A percentile compares a stretch with the other conserved stretches of the same genome.
Conservation (phyloP, 2,113 vertebrate species). For the Hemicordylus capensis region DNA sequence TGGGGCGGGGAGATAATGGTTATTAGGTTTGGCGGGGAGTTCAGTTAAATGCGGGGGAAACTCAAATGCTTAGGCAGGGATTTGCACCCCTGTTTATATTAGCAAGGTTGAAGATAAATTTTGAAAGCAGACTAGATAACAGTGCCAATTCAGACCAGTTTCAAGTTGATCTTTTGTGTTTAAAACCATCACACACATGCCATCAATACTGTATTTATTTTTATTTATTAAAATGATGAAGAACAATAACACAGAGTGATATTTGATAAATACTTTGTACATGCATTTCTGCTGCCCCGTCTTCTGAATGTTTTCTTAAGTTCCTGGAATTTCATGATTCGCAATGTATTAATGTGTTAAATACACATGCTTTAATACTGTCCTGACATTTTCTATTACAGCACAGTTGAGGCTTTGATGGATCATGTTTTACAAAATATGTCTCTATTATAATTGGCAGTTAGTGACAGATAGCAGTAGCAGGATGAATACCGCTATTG, state of each 20-base stretch:
- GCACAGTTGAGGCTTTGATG: conserved; percentile 33
- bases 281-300: conserved; percentile 2
- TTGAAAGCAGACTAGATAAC: background rate
- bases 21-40: too few species aligned
- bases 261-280: background rate
- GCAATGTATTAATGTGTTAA: conserved; percentile 23
- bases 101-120: background rate
- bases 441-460: conserved; percentile 35
- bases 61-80: too few species aligned
- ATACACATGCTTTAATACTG: conserved; percentile 2
- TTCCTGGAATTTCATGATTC: background rate
- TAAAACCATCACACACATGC: background rate
- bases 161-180: conserved; percentile 34
- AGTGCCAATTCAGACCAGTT: background rate
- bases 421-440: conserved; percentile 39
- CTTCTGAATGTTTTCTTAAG: background rate
- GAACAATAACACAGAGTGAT: conserved; percentile 2
- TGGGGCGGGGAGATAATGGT: too few species aligned
- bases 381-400: conserved; percentile 20
- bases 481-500: conserved; percentile 1
- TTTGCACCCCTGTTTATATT: background rate
- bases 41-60: too few species aligned
- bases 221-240: conserved; percentile 19
- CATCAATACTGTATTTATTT: conserved; percentile 27
- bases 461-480: conserved; percentile 18